These are phyloP conservation scores for Chionomys nivalis DNA, from an alignment of 2,113 vertebrate species.

Conservation along the genomic window DNA sequence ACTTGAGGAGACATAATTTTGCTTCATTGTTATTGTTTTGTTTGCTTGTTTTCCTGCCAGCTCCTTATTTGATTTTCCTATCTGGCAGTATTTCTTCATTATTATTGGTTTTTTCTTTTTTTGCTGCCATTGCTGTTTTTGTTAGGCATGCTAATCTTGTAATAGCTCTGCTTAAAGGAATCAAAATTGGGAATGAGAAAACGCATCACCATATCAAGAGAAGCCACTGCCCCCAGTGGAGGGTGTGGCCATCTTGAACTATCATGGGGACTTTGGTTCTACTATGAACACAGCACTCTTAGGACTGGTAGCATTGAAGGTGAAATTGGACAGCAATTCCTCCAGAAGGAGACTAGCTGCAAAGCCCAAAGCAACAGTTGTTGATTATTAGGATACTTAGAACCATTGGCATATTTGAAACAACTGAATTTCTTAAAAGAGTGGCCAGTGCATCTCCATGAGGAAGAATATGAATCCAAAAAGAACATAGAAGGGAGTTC, in stretches of 20 bases:
- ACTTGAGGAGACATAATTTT: background rate
- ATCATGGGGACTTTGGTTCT: background rate
- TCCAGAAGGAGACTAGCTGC: no score
- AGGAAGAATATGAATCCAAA: background rate
- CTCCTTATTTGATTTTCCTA: background rate
- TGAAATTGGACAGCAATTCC: background rate
- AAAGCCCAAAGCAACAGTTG: no score
- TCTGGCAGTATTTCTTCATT: background rate
- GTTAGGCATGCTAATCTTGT: background rate
- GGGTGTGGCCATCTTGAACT: background rate
- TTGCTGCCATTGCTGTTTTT: no score
- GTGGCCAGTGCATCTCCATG: background rate
- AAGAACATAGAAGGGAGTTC: background rate
- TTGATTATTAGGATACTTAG: background rate
- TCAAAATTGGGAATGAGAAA: background rate
- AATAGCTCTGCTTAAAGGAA: background rate
- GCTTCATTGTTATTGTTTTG: background rate
- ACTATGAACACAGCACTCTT: accelerated
- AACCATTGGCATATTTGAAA: no score
- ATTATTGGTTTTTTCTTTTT: no score
- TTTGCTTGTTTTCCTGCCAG: background rate
- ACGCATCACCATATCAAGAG: background rate
- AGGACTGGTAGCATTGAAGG: accelerated
- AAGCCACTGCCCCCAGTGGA: background rate
- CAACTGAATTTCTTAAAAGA: background rate